Conservation (phyloP, 2,113 vertebrate species). For the Campylomormyrus tamandua region DNA sequence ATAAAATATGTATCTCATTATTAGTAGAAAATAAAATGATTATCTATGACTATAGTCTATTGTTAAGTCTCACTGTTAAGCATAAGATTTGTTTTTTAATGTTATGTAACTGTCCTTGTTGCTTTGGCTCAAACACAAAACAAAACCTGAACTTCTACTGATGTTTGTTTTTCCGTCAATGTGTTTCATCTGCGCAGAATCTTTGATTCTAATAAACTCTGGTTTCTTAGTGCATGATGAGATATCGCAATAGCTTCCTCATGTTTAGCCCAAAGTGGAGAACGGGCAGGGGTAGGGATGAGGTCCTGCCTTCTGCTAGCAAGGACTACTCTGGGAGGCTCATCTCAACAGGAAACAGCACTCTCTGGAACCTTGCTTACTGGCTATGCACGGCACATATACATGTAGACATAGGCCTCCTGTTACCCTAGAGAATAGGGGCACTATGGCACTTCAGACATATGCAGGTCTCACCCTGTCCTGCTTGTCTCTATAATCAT, state of each 20-base stretch:
- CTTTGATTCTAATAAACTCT: neutral
- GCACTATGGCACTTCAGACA: neutral
- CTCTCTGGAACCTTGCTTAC: neutral
- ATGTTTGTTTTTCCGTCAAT: neutral
- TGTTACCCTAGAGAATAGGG: neutral
- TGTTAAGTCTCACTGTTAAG: neutral
- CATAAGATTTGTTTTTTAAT: neutral
- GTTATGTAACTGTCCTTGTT: neutral
- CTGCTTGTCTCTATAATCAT: neutral
- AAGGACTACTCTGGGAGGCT: neutral
- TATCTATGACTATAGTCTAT: neutral
- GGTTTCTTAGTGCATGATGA: neutral
- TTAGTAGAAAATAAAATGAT: neutral
- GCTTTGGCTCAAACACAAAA: neutral
- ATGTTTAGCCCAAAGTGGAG: neutral
- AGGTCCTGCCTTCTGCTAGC: neutral
- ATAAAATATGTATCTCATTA: neutral
- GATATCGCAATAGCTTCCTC: neutral
- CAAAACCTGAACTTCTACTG: neutral
- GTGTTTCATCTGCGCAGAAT: neutral
- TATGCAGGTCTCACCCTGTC: neutral
- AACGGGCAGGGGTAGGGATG: neutral
- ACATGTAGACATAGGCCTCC: neutral
- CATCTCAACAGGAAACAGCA: neutral
- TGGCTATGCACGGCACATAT: neutral